These are phyloP conservation scores for Troides aeacus DNA, from an alignment of 2,888 invertebrate species.

Conservation along the genomic window DNA sequence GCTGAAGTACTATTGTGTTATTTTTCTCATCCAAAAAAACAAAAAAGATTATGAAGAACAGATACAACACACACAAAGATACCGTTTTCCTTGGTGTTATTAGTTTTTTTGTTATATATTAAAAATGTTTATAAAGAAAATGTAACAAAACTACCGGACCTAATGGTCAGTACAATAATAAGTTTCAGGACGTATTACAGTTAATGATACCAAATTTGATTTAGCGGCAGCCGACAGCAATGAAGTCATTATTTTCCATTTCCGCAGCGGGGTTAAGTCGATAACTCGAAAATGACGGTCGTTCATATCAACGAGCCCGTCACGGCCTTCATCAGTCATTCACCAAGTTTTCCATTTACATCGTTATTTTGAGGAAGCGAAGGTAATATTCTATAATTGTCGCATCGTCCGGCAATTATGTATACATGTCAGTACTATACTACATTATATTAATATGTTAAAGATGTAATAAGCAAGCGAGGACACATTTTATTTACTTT, in stretches of 20 bases:
- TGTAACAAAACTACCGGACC: slow-evolving; percentile 8
- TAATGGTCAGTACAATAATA: slow-evolving; percentile 37
- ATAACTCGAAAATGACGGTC: slow-evolving; percentile 78
- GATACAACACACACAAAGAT: no score
- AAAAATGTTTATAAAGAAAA: background rate
- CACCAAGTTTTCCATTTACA: slow-evolving; percentile 43
- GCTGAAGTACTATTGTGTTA: no score
- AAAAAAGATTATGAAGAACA: no score
- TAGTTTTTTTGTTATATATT: no score
- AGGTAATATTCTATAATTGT: background rate
- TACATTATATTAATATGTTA: no score
- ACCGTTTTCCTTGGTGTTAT: no score
- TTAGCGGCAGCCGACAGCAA: slow-evolving; percentile 62
- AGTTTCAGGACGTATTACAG: slow-evolving; percentile 63
- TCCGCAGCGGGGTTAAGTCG: slow-evolving; percentile 73
- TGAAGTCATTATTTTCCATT: slow-evolving; percentile 79
- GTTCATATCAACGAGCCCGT: slow-evolving; percentile 63
- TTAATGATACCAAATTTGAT: slow-evolving; percentile 73
- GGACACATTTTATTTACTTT: no score
- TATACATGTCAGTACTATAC: no score
- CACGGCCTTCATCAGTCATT: slow-evolving; percentile 69
- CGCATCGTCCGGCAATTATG: no score
- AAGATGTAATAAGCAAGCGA: no score
- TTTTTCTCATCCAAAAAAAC: no score
- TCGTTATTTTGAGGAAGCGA: slow-evolving; percentile 2